Evolutionary conservation across 2,113 vertebrate species (phyloP), one percentile per base, ranked within the genome.

Genomic region (Erythrocercus mccallii): DNA sequence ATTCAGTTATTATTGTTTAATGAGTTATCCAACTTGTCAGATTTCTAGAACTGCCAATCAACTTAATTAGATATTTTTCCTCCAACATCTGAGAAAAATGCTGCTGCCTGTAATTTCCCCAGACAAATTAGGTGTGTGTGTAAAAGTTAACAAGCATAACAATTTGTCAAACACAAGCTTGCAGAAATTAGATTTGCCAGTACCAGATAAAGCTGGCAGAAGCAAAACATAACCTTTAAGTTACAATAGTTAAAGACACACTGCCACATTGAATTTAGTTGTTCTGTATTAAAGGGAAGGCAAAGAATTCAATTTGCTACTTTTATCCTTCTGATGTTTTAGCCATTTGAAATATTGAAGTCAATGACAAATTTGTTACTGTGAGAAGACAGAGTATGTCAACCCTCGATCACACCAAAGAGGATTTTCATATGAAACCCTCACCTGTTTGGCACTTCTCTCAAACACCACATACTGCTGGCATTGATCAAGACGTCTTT

Each of bases 381-480:
- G 27, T 54, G 22, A 54, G 31, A 62, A 62, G 42, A 18, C 28
- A 69, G 8, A 20, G 22, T 6, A 64, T 31, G 16, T 30, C 38
- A 77, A 72, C 38, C 7, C 40, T 53, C 0, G 0, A 42, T 12
- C 30, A 61, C 37, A 42, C 4, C 33, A 28, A 48, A 85, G 16
- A 51, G 12, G 15, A 71, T 31, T 68, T 81, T 86, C 57, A 48
- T 10, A 51, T 15, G 47, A 86, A 69, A 12, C 10, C n/a, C 98
- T 97, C 83, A 99, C 99, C 99, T 99, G 99, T 94, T 99, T 99
- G 97, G 99, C 99, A 20, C 99, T 99, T 96, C 99, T 98, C 94
- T 99, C 99, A 95, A 99, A 99, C 91, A 99, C 99, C 96, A 99
- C 99, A 2, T 99, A 99, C 94, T 99, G 99, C 71, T 99, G 99